A percentile compares a stretch with the other conserved stretches of the same genome.
phyloP scores from a whole-genome alignment of 2,797 vertebrate genomes.

The Coranthus polyacanthus region DNA sequence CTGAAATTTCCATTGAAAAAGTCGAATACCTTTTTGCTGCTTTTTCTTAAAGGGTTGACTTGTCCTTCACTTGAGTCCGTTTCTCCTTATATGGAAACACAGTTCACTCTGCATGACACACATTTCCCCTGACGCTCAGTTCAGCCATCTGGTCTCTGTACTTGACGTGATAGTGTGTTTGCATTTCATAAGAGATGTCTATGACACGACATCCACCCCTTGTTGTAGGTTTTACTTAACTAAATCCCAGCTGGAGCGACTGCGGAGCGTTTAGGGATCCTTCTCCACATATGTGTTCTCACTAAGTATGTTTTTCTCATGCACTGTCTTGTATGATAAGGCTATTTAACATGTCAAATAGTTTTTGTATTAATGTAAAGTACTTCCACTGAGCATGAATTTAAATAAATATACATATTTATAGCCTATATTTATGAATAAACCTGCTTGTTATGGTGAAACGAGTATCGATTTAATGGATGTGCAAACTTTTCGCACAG shows the following conservation, averaged over 20 bases:
- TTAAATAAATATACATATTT: not conserved
- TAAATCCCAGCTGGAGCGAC: not conserved
- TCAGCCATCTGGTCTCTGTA: not conserved
- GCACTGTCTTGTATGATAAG: not conserved
- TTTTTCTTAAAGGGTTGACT: not conserved
- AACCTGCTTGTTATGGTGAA: no score
- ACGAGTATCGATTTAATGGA: no score
- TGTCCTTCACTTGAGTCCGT: not conserved
- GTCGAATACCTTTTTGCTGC: no score
- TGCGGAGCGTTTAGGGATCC: conserved; percentile 2
- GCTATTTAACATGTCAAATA: conserved; percentile 6
- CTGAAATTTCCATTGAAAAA: not conserved
- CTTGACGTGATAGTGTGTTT: conserved; percentile 1
- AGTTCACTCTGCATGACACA: conserved; percentile 40
- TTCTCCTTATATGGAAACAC: conserved; percentile 4
- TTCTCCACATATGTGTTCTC: not conserved
- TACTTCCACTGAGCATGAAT: not conserved
- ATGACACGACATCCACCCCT: conserved; percentile 3
- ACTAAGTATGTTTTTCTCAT: conserved; percentile 6
- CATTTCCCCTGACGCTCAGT: conserved; percentile 52
- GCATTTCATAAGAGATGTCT: not conserved
- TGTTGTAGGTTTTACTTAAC: not conserved
- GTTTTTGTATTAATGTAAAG: not conserved
- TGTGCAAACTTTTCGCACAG: no score
- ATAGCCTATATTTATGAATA: no score